Evolutionary conservation across 2,888 invertebrate genomes (phyloP), one percentile per base, ranked within the genome.

Genomic region (Phengaris alcon): DNA sequence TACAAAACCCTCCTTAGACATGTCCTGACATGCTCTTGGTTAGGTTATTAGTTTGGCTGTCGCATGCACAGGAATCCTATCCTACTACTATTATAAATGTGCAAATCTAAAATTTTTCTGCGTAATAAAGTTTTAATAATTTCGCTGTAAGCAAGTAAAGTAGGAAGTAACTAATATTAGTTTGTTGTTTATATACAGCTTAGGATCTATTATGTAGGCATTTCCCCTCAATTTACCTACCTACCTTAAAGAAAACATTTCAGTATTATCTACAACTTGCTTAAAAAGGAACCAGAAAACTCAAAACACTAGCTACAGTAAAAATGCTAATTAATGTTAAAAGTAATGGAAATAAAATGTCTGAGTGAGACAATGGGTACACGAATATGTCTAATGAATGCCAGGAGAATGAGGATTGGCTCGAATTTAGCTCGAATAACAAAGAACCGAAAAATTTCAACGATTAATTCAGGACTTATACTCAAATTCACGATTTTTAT

Each of bases 341-440:
- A 59, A 59, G 59, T 59, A 15, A 59, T 59, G 15, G 59, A 59
- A 59, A 59, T 59, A 59, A 59, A 59, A 59, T 59, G 59, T 59
- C 59, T 59, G 59, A 13, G 10, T 22, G 9, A 59, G 59, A 59
- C 59, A 59, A 59, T 59, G 59, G 57, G 69, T 15, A 51, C 57
- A 59, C 59, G 59, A 59, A 59, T 59, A 59, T 59, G 59, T 15
- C 10, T 59, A 59, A 70, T 48, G 48, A 70, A 70, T 51, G 51
- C n/a, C 70, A 51, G 70, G 51, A 22, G 22, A 59, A 9, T 15
- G 22, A 7, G 52, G 51, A 6, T 73, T 73, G 54, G 73, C 10
- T 68, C 68, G 51, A 48, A 73, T 76, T 72, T 73, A 73, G n/a
- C 57, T 15, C 57, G 15, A 57, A 15, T 57, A 57, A 59, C 59